Evolutionary conservation across 2,113 vertebrate genomes (phyloP), one percentile per base, ranked within the genome.

Genomic region (Lycocorax pyrrhopterus): DNA sequence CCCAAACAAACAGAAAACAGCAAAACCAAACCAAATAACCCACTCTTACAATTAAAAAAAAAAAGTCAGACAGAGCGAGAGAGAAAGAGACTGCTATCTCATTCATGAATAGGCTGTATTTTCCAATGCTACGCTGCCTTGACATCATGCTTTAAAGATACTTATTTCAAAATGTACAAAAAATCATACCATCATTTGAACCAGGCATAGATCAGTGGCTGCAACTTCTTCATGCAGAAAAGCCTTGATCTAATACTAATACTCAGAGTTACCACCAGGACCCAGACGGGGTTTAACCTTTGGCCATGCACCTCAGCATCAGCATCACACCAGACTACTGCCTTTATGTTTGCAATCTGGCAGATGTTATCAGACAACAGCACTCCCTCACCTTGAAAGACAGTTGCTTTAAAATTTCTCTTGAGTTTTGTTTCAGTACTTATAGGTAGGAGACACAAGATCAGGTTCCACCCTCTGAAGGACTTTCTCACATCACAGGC

Each of bases 331-430:
- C 16, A 39, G 13, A 46, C n/a, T 67, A 66, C 9, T 5, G 17
- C 12, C 16, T 62, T 73, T 53, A 32, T 4, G 10, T 35, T 66
- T 0, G 0, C 25, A 59, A 27, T 43, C 55, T 62, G 43, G 44
- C 33, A 90, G 68, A 71, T 1, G 0, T 29, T 89, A 80, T 16
- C 30, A 88, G 41, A 76, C 17, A 75, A 74, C 11, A 60, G 21
- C 20, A 60, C 35, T 56, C 37, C 43, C 53, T 64, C 63, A 86
- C 12, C 27, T 51, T 81, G 41, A 84, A 89, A 71, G 26, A 62
- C 1, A 11, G 25, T n/a, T 77, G 41, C 59, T 74, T 87, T 27
- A 74, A 63, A 58, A 35, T 39, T 84, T 55, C 25, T 12, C 20
- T 16, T 13, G 27, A n/a, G 16, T 73, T 90, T 93, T 77, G 3